These are phyloP conservation scores for Euproctis similis DNA, from an alignment of 2,888 invertebrate species.

Conservation along the genomic window DNA sequence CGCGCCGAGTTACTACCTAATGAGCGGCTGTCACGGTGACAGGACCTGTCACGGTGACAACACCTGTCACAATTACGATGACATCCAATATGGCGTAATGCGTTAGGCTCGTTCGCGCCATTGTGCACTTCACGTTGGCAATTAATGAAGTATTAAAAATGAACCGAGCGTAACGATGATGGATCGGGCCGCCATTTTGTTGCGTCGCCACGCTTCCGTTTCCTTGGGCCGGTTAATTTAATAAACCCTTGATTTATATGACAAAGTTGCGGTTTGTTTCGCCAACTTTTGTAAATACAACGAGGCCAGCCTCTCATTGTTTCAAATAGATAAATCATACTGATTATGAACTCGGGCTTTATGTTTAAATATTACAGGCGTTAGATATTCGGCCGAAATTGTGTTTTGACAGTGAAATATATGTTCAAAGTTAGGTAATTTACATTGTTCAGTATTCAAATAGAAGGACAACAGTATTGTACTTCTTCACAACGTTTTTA, in stretches of 20 bases:
- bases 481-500: no score
- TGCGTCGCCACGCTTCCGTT: constrained; percentile 2
- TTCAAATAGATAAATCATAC: constrained; percentile 6
- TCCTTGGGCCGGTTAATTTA: constrained; percentile 5
- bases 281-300: constrained; percentile 3
- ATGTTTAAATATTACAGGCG: no score
- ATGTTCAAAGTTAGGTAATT: no score
- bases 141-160: constrained; percentile 14
- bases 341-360: constrained; percentile 2
- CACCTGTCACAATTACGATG: constrained; percentile 1
- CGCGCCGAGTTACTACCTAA: constrained; percentile 14
- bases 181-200: constrained; percentile 12
- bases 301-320: constrained; percentile 11
- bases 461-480: no score
- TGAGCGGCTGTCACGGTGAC: constrained; percentile 8
- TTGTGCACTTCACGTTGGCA: constrained; percentile 3
- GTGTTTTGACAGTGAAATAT: no score
- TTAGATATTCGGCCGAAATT: no score
- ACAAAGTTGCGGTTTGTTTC: constrained; percentile 7
- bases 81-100: no score
- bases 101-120: constrained; percentile 7
- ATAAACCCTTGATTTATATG: constrained; percentile 13
- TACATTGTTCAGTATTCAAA: no score
- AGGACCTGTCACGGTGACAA: constrained; percentile 4
- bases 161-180: constrained; percentile 17